Conservation (phyloP, 2,113 vertebrate genomes). For the Corapipo altera region DNA sequence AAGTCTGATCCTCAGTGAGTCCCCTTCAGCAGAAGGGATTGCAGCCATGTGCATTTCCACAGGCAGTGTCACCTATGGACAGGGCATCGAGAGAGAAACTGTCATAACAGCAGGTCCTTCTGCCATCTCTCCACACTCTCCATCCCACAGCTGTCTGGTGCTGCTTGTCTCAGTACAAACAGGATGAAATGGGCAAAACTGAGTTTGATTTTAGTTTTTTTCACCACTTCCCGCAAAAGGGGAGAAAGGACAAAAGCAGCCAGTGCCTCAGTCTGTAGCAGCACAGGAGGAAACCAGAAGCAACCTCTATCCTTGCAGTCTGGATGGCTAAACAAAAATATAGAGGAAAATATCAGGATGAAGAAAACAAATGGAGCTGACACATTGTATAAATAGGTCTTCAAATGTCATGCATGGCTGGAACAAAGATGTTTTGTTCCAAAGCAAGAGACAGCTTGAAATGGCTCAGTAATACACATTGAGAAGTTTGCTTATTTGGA, state of each 20-base stretch:
- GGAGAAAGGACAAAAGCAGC: not conserved
- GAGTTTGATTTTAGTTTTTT: not conserved
- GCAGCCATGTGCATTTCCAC: not conserved
- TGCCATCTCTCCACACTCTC: not conserved
- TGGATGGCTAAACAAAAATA: conserved; percentile 22
- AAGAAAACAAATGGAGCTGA: conserved; percentile 65
- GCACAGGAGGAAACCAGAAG: not conserved
- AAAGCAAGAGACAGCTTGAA: conserved; percentile 48
- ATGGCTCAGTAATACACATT: conserved; percentile 47
- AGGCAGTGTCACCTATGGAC: not conserved
- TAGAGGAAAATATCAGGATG: conserved; percentile 56
- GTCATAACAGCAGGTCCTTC: not conserved
- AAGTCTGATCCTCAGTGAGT: not conserved
- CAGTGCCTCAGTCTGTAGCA: not conserved
- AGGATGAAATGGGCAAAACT: not conserved
- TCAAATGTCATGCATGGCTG: conserved; percentile 62
- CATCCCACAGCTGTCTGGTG: not conserved
- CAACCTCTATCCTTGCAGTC: not conserved
- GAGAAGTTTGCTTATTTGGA: conserved; percentile 58
- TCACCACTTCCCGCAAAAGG: not conserved
- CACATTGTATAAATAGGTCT: conserved; percentile 66
- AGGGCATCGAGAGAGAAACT: not conserved
- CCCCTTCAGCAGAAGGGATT: not conserved
- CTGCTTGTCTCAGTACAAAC: not conserved
- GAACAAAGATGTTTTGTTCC: conserved; percentile 65